Conservation (phyloP, 2,888 invertebrate genomes). For the Calliphora vomitoria region DNA sequence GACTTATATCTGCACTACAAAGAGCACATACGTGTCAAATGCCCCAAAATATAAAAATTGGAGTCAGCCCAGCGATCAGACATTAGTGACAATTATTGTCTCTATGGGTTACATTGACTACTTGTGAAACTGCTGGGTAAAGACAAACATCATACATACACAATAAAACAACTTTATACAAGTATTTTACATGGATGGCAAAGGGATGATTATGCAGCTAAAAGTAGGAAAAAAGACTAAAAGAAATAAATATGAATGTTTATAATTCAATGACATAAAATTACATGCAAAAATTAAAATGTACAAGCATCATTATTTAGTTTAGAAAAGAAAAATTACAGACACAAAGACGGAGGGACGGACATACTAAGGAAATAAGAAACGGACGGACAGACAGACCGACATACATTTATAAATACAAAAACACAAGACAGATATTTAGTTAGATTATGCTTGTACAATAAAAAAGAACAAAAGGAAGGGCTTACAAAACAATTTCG, state of each 20-base stretch:
- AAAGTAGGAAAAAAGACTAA: slow-evolving; percentile 31
- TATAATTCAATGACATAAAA: slow-evolving; percentile 71
- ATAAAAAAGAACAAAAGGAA: slow-evolving; percentile 45
- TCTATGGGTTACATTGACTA: too few species aligned
- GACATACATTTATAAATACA: background rate
- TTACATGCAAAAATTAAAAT: slow-evolving; percentile 67
- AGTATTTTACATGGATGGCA: slow-evolving; percentile 18
- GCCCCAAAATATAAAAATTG: too few species aligned
- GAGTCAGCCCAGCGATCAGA: too few species aligned
- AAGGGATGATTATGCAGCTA: slow-evolving; percentile 64
- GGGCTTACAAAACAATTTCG: slow-evolving; percentile 49
- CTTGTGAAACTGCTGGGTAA: background rate
- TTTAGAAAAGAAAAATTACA: slow-evolving; percentile 44
- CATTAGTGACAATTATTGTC: too few species aligned
- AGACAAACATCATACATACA: slow-evolving; percentile 10
- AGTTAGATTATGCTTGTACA: slow-evolving; percentile 55
- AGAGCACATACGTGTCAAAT: too few species aligned
- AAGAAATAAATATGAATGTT: slow-evolving; percentile 44
- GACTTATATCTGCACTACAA: too few species aligned
- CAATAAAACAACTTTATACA: slow-evolving; percentile 14
- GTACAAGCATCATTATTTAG: slow-evolving; percentile 50
- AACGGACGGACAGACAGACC: background rate
- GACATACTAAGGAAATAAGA: background rate
- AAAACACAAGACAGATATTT: slow-evolving; percentile 51
- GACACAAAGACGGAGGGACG: background rate